Percentiles rank a stretch among this genome's conserved stretches.
Evolutionary conservation across 2,797 vertebrate species (phyloP).

Genomic region (Scleropages formosus): DNA sequence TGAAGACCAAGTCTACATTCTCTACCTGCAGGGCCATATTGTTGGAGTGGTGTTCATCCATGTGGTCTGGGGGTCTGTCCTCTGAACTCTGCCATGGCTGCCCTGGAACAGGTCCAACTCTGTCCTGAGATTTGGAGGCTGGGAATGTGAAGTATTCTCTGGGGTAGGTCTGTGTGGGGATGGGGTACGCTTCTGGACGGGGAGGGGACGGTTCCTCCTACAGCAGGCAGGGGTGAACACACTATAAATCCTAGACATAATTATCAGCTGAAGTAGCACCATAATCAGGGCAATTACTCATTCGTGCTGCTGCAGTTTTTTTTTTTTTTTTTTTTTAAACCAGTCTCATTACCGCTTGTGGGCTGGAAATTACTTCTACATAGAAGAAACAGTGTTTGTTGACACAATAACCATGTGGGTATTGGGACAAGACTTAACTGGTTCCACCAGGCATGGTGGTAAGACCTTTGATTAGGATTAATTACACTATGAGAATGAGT

Average conservation of each 20-base stretch:
- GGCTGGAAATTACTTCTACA: not conserved
- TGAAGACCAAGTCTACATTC: conserved; percentile 16
- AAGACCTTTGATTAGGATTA: too few relatives aligned
- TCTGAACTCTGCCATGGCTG: conserved; percentile 86
- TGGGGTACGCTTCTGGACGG: conserved; percentile 90
- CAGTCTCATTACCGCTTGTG: conserved; percentile 4
- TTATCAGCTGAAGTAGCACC: not conserved
- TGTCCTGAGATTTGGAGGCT: conserved; percentile 88
- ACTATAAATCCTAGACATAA: not conserved
- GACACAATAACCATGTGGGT: not conserved
- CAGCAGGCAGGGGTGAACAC: not conserved
- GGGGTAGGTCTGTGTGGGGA: conserved; percentile 94
- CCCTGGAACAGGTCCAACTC: conserved; percentile 68
- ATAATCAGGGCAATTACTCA: not conserved
- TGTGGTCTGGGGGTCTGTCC: conserved; percentile 68
- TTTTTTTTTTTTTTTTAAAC: not conserved
- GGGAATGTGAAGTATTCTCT: conserved; percentile 98
- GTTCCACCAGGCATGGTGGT: too few relatives aligned
- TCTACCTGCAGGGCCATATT: conserved; percentile 78
- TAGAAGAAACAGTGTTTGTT: conserved; percentile 27
- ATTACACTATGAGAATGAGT: too few relatives aligned
- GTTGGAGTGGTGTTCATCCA: conserved; percentile 76
- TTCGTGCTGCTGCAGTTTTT: not conserved
- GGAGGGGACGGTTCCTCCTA: conserved; percentile 85
- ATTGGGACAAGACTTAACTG: too few relatives aligned